A percentile compares a stretch with the other conserved stretches of the same genome.
These are phyloP conservation scores for Bombus picipes DNA, from an alignment of 1,140 invertebrate species.

Conservation along the genomic window DNA sequence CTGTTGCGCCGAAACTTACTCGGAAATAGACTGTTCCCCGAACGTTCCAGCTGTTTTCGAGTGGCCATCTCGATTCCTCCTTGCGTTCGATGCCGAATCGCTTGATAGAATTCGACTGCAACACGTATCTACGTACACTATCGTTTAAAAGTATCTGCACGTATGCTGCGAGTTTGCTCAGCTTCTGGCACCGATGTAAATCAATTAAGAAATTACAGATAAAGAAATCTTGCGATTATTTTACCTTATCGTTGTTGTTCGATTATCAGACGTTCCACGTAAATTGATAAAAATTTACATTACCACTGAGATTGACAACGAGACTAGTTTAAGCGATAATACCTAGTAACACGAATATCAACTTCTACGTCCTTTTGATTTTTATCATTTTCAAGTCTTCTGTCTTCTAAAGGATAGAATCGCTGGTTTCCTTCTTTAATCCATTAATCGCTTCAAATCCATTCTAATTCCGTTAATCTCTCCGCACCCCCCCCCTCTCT, in stretches of 20 bases:
- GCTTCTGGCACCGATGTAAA: no score
- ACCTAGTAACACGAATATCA: background rate
- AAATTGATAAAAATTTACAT: no score
- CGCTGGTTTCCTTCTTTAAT: background rate
- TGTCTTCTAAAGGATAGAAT: background rate
- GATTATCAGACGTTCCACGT: no score
- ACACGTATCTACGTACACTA: no score
- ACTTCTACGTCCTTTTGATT: background rate
- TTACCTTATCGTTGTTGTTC: background rate
- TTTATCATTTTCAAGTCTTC: background rate
- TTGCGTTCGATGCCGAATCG: background rate
- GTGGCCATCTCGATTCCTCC: background rate
- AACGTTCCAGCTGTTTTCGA: constrained; percentile 25
- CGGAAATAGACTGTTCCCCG: constrained; percentile 53
- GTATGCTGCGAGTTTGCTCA: no score
- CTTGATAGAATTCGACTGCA: no score
- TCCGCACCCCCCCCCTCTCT: no score
- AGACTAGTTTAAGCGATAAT: background rate
- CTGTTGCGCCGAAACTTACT: constrained; percentile 43
- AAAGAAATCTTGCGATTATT: background rate
- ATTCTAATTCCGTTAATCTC: background rate
- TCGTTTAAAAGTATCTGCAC: background rate
- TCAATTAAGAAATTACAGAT: no score
- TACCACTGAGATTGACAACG: no score
- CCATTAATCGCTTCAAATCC: background rate